Evolutionary conservation across 2,797 vertebrate species (phyloP).

Genomic region (Lutjanus argentimaculatus): DNA sequence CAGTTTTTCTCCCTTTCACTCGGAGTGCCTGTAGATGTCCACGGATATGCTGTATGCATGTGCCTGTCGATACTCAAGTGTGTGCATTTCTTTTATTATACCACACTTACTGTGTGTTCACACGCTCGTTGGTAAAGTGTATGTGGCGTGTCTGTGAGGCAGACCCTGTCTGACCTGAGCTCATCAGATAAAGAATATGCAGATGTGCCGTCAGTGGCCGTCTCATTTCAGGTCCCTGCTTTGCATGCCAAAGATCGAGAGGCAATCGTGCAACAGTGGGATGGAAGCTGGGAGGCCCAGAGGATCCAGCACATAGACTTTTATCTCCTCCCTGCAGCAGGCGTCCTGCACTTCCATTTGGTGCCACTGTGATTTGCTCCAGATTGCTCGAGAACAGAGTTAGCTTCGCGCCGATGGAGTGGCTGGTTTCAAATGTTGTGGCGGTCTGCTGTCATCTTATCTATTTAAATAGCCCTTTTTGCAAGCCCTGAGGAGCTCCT

Average conservation of each 20-base stretch:
- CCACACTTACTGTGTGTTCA: slow-evolving; percentile 10
- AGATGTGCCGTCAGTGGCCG: slow-evolving; percentile 26
- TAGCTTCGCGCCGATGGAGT: slow-evolving; percentile 39
- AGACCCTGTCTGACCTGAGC: slow-evolving; percentile 31
- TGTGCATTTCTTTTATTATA: slow-evolving; percentile 33
- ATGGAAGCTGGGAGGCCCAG: slow-evolving; percentile 38
- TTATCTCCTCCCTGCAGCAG: slow-evolving; percentile 73
- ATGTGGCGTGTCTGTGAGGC: slow-evolving; percentile 22
- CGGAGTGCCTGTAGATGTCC: slow-evolving; percentile 34
- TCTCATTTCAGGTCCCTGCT: slow-evolving; percentile 37
- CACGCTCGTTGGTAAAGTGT: slow-evolving; percentile 6
- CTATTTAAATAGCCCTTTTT: slow-evolving; percentile 57
- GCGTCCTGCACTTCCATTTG: slow-evolving; percentile 58
- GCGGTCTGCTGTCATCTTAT: slow-evolving; percentile 47
- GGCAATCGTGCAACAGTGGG: slow-evolving; percentile 35
- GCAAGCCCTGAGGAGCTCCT: slow-evolving; percentile 31
- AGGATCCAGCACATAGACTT: slow-evolving; percentile 51
- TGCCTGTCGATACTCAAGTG: slow-evolving; percentile 24
- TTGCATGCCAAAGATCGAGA: slow-evolving; percentile 58
- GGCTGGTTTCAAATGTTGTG: slow-evolving; percentile 45
- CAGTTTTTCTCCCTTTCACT: slow-evolving; percentile 47
- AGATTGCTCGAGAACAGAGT: slow-evolving; percentile 58
- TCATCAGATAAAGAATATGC: slow-evolving; percentile 51
- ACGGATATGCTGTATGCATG: slow-evolving; percentile 26
- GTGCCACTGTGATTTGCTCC: slow-evolving; percentile 76